A percentile compares a stretch with the other conserved stretches of the same genome.
phyloP scores from a whole-genome alignment of 2,888 invertebrate species.

The Melinopterus prodromus region DNA sequence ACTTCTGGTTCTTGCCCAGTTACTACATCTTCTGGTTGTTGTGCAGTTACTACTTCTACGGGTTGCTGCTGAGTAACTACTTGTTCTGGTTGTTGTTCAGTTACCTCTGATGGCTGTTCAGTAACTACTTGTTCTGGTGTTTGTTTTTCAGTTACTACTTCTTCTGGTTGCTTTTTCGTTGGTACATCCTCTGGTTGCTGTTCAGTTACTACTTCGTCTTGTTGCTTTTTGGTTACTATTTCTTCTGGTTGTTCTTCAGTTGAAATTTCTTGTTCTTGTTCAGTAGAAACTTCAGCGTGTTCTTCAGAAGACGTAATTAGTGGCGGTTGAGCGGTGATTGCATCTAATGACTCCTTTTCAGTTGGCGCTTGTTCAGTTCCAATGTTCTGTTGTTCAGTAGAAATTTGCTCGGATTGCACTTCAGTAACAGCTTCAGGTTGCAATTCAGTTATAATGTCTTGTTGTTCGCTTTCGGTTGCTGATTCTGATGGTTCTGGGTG shows the following conservation, averaged over 20 bases:
- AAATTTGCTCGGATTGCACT: constrained; percentile 30
- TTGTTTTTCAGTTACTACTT: constrained; percentile 26
- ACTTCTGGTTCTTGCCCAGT: neutral
- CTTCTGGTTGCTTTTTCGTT: constrained; percentile 39
- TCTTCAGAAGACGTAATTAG: constrained; percentile 37
- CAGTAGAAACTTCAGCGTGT: constrained; percentile 25
- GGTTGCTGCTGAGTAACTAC: neutral
- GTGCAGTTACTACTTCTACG: constrained; percentile 36
- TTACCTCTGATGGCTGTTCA: constrained; percentile 27
- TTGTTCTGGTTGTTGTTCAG: constrained; percentile 11
- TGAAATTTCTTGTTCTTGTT: constrained; percentile 11
- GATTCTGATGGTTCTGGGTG: neutral
- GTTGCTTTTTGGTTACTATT: constrained; percentile 32
- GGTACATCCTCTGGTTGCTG: constrained; percentile 41
- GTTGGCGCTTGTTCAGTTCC: constrained; percentile 14
- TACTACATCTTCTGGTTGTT: constrained; percentile 17
- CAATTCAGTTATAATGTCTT: constrained; percentile 26
- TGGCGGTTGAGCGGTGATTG: constrained; percentile 30
- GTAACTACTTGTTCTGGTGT: constrained; percentile 42
- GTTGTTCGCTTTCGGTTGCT: constrained; percentile 4
- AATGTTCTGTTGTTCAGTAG: constrained; percentile 39
- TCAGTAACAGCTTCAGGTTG: constrained; percentile 35
- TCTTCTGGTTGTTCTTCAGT: constrained; percentile 42
- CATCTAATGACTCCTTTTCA: constrained; percentile 40
- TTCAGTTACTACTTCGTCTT: constrained; percentile 11